Evolutionary conservation across 2,888 invertebrate genomes (phyloP), one percentile per base, ranked within the genome.

Genomic region (Leptodirus hochenwartii): DNA sequence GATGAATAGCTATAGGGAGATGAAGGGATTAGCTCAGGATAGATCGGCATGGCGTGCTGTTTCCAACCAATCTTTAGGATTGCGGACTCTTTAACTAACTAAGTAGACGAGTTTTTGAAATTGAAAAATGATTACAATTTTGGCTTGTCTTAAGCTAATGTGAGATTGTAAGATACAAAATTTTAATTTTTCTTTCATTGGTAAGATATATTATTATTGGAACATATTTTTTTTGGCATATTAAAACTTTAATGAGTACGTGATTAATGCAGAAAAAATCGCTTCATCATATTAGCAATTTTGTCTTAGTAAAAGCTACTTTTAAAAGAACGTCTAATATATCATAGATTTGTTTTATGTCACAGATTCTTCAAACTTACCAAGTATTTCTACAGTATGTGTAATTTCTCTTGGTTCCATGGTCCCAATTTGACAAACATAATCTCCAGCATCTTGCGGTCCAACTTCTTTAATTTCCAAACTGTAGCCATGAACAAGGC

Each of bases 391-490:
- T 24, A 73, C 62, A 25, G 69, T 69, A 47, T 71, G 71, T 30
- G 67, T 66, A 41, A 71, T 68, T 55, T 71, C 70, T 37, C 64
- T 58, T 16, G 69, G 69, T 38, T 66, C 64, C 43, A 69, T 56
- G 20, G 68, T 71, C 37, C 67, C 69, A 43, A 73, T 66, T 54
- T 71, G 71, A 50, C 72, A 73, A 34, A 69, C 63, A 47, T 72
- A 72, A 54, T 70, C 69, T 14, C 71, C 72, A 17, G 68, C 69
- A 52, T 73, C 72, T 49, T 65, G 64, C 25, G 69, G 64, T 39
- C 62, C 62, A 16, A 66, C 67, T 43, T 69, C 66, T 39, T 64
- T 61, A 46, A 73, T 70, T 53, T 70, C 67, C 41, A 73, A 51
- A 47, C 65, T 67, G 52, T 66, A 70, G 25, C 69, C 68, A 45